These are phyloP conservation scores for Saimiri boliviensis DNA, from an alignment of 2,113 vertebrate species.

Conservation along the genomic window DNA sequence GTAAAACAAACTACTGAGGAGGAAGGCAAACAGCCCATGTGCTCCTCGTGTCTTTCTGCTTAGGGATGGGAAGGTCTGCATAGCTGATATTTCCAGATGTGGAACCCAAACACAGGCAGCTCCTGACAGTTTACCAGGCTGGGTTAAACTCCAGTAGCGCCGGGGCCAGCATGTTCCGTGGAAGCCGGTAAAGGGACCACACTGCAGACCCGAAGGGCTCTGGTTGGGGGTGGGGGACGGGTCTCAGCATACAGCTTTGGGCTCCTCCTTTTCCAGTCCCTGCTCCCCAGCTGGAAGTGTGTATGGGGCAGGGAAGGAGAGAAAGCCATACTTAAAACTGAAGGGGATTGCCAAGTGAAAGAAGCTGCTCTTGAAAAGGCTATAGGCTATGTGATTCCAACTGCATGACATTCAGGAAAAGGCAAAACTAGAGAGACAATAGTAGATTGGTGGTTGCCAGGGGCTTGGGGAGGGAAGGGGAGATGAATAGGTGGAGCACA, in stretches of 20 bases:
- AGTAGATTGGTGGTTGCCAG: neutral
- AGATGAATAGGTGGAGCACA: neutral
- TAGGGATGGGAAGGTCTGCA: slow-evolving; percentile 16
- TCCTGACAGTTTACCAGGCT: slow-evolving; percentile 37
- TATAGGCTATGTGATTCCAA: neutral
- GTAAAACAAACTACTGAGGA: slow-evolving; percentile 59
- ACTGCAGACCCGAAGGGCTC: neutral
- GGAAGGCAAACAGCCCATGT: slow-evolving; percentile 39
- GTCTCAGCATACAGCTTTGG: neutral
- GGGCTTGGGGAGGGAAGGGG: neutral
- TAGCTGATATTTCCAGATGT: slow-evolving; percentile 69
- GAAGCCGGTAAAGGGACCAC: neutral
- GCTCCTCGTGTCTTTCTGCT: slow-evolving; percentile 23
- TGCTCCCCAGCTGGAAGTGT: neutral
- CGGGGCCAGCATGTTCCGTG: neutral
- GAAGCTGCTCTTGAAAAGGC: neutral
- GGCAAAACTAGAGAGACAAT: neutral
- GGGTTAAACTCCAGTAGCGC: slow-evolving; percentile 58
- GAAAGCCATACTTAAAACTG: neutral
- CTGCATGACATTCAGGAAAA: neutral
- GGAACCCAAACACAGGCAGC: slow-evolving; percentile 60
- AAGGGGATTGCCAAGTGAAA: neutral
- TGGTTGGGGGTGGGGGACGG: neutral
- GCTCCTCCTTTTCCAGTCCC: neutral
- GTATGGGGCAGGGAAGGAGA: neutral